phyloP scores from a whole-genome alignment of 2,113 vertebrate species.

The Gobio gobio region DNA sequence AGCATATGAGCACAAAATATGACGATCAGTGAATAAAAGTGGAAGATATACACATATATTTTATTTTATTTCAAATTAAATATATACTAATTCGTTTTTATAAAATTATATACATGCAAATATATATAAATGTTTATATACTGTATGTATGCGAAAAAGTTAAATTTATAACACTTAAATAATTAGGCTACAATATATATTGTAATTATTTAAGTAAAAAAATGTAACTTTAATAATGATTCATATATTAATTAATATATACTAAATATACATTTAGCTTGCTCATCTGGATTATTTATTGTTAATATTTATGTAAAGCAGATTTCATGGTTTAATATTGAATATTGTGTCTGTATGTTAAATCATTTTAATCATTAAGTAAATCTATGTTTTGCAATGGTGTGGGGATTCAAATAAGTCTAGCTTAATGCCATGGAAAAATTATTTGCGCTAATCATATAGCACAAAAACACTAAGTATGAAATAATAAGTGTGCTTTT shows the following conservation, averaged over 20 bases:
- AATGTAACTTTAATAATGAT: too few species aligned
- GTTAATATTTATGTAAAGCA: neutral
- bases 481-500: constrained; percentile 7
- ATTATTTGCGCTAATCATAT: neutral
- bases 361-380: neutral
- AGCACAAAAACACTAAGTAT: neutral
- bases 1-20: neutral
- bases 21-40: neutral
- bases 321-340: neutral
- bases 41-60: neutral
- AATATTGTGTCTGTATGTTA: neutral
- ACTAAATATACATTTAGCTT: too few species aligned
- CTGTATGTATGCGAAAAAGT: too few species aligned
- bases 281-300: neutral
- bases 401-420: neutral
- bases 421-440: neutral
- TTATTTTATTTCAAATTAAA: neutral
- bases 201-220: too few species aligned
- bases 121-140: too few species aligned
- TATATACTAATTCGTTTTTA: too few species aligned
- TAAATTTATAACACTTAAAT: too few species aligned
- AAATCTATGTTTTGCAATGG: neutral
- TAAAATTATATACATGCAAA: neutral
- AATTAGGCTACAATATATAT: too few species aligned
- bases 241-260: too few species aligned